Percentiles rank a stretch among this genome's conserved stretches.
Evolutionary conservation across 1,140 invertebrate genomes (phyloP).

Genomic region (Plectus sambesii): DNA sequence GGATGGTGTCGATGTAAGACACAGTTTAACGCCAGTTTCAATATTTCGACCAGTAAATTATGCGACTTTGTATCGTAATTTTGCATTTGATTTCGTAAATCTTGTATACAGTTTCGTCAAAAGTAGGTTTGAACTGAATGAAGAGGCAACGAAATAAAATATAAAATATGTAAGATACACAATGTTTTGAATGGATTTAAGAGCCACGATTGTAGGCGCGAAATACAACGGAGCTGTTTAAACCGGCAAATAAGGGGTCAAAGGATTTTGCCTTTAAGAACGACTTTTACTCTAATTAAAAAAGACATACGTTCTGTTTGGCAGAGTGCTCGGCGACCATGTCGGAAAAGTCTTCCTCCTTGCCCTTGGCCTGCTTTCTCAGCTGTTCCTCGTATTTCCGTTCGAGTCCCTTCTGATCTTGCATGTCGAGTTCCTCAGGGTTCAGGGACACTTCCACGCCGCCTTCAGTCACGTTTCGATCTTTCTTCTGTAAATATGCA

Average conservation of each 20-base stretch:
- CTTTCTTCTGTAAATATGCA: constrained; percentile 27
- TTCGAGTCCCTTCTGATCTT: constrained; percentile 84
- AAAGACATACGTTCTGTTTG: constrained; percentile 54
- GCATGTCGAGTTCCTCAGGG: constrained; percentile 85
- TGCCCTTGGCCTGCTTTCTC: constrained; percentile 52
- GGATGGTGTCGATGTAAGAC: too few relatives aligned
- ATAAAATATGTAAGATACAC: constrained; percentile 6
- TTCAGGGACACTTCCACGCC: constrained; percentile 82
- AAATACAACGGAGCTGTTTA: background rate
- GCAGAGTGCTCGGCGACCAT: constrained; percentile 96
- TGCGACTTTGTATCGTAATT: too few relatives aligned
- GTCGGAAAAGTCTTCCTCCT: constrained; percentile 83
- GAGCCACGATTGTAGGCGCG: constrained; percentile 21
- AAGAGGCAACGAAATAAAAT: constrained; percentile 8
- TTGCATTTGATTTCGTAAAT: too few relatives aligned
- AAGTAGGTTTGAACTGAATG: constrained; percentile 12
- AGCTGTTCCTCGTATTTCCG: constrained; percentile 75
- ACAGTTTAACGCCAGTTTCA: too few relatives aligned
- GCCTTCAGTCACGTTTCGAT: constrained; percentile 42
- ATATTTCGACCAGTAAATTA: too few relatives aligned
- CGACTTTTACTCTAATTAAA: too few relatives aligned
- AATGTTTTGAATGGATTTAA: constrained; percentile 11
- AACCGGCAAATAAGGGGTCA: too few relatives aligned
- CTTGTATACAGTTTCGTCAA: too few relatives aligned
- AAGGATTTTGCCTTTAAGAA: too few relatives aligned